Conservation (phyloP, 1,140 invertebrate genomes). For the Drosophila mojavensis region DNA sequence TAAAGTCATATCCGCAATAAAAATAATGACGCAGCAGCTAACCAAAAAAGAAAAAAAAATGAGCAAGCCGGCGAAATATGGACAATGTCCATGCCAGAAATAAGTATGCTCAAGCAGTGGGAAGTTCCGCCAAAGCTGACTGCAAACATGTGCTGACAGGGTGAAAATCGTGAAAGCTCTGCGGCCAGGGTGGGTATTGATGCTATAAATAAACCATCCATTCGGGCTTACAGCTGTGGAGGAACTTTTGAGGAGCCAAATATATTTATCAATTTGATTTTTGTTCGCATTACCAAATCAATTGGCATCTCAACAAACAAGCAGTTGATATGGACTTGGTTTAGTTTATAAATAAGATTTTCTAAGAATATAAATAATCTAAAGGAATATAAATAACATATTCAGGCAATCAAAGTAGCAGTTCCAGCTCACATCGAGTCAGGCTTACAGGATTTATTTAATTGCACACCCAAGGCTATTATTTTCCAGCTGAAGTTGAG, state of each 20-base stretch:
- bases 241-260: neutral
- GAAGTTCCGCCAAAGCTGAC: slow-evolving; percentile 15
- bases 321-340: no score
- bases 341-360: no score
- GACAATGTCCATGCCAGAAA: slow-evolving; percentile 15
- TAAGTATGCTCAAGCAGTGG: neutral
- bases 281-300: no score
- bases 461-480: no score
- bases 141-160: slow-evolving; percentile 20
- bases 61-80: slow-evolving; percentile 3
- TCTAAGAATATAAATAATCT: no score
- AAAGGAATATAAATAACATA: no score
- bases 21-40: slow-evolving; percentile 43
- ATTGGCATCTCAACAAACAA: neutral
- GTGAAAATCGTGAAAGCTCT: slow-evolving; percentile 11
- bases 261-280: neutral
- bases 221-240: no score
- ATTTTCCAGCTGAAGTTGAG: no score
- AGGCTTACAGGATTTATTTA: no score
- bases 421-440: no score
- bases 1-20: slow-evolving; percentile 66
- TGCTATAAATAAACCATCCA: slow-evolving; percentile 2
- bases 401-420: no score
- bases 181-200: neutral
- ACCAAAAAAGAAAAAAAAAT: neutral